Base-by-base conservation (phyloP, 2,113 vertebrate genomes). In the Chitala chitala region DNA sequence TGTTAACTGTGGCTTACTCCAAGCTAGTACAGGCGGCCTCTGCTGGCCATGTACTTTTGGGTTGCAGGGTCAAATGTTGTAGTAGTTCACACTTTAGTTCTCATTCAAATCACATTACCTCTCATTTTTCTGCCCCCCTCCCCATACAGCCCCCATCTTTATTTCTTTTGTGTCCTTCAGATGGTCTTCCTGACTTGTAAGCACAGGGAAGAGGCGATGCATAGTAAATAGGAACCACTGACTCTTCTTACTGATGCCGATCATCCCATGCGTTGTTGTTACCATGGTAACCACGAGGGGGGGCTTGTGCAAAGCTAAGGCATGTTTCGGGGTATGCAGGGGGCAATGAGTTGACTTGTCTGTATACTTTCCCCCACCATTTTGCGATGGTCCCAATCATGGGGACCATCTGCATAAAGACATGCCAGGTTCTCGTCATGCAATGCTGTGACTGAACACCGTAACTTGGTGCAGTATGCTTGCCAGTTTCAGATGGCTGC, bases 91-190 rank as follows among this genome's bases (percentile, higher is more conserved):
- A 4, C 65, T 46, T n/a, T 22, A 46, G 29, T n/a, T n/a, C 2
- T 24, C n/a, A 48, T 69, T n/a, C 26, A 74, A 10, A 31, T 31
- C 42, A 36, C 31, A 54, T 36, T 17, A 20, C 6, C 2, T 8
- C 13, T 3, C 68, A 1, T 1, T 53, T 2, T 33, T 13, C 86
- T 36, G 82, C 73, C 79, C 69, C 58, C 68, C 36, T 50, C 71
- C 69, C 65, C 66, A 42, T 66, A n/a, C 42, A 53, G 22, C 79
- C 77, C 72, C 29, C 31, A 66, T 76, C 72, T 84, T 78, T 85
- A 78, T 81, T 74, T 36, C 78, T 80, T 75, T 61, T 80, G n/a
- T n/a, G n/a, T n/a, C 78, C 78, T 78, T 72, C 51, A 56, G 51
- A 81, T 77, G 78, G 66, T 55, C 53, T 56, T 76, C 76, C 53